Base-by-base conservation (phyloP, 2,888 invertebrate species). In the Sialis fuliginosa region DNA sequence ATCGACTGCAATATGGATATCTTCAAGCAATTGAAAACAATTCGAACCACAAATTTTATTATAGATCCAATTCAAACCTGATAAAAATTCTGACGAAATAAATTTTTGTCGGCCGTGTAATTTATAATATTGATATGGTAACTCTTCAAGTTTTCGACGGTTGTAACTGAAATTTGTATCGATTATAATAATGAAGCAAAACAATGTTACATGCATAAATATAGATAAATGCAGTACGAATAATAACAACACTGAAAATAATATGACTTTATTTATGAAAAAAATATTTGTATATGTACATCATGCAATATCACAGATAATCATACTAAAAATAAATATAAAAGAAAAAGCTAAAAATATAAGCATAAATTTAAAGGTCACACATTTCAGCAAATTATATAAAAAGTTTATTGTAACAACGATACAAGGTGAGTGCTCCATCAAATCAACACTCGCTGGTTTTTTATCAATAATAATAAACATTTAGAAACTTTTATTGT, bases 31-130 rank as follows among this genome's bases (percentile, higher is more conserved):
- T 62, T 83, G 79, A 51, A 76, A 77, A 52, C 83, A 78, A 55
- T 81, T 81, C 0, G 82, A 81, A 6, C 82, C 83, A 44, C 81
- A 80, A 0, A 89, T 67, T 64, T 89, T 89, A 55, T 84, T 79
- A 56, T 78, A 76, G 37, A 89, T 72, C 86, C 88, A 90, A 54
- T 76, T 73, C 33, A 81, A 69, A 59, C 85, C 79, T 46, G 79
- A 80, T 59, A 89, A 75, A 60, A 80, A 85, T 12, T 72, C 70
- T 45, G 78, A 77, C 53, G 72, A 72, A 48, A 83, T 74, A 53
- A 80, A 74, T 55, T 74, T 65, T 55, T 69, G 62, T 1, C 69
- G 67, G 41, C 71, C 64, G 53, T 74, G 67, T 53, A 80, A 62
- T 54, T 77, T 74, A 61, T 79, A 74, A 60, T 79, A 75, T 58